Evolutionary conservation across 2,888 invertebrate genomes (phyloP), one percentile per base, ranked within the genome.

Genomic region (Eilema griseolum): DNA sequence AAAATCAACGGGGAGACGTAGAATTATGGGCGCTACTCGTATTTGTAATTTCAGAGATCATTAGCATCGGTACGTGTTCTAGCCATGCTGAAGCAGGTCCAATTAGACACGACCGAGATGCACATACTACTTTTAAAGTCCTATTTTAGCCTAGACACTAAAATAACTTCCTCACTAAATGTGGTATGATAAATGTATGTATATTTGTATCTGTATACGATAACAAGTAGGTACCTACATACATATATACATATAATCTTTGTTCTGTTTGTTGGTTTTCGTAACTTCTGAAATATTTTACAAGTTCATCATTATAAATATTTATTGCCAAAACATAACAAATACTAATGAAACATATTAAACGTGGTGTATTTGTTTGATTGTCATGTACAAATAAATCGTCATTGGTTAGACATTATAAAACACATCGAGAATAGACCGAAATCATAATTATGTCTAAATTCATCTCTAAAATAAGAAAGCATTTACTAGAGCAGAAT

Each of bases 1-100:
- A 46, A 62, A 66, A 66, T 66, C 37, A 62, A 70, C 61, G 28
- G 31, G 24, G 52, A 23, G 56, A 37, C 57, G 57, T 57, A 66
- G 57, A 66, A 57, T 66, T 31, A 57, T 66, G 66, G 66, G 11
- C 33, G 33, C 24, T 57, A 24, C 24, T 57, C 66, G 57, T 24
- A 57, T 57, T 66, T 33, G 16, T 66, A 57, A 24, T 66, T 66
- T 33, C 33, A 24, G 23, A 33, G 26, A 24, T 57, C 57, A 66
- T 57, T 66, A 65, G 57, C 57, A 66, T 33, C 16, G 1, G 11
- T 62, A 24, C 41, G 16, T 66, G 37, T 59, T 52, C 31, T 56
- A 56, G 14, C 31, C 16, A 37, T 24, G 14, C 23, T 61, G n/a
- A 33, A 33, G 8, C 16, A 37, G 57, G 14, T 2, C 14, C 37